Conservation (phyloP, 1,140 invertebrate genomes). For the Drosophila mojavensis region DNA sequence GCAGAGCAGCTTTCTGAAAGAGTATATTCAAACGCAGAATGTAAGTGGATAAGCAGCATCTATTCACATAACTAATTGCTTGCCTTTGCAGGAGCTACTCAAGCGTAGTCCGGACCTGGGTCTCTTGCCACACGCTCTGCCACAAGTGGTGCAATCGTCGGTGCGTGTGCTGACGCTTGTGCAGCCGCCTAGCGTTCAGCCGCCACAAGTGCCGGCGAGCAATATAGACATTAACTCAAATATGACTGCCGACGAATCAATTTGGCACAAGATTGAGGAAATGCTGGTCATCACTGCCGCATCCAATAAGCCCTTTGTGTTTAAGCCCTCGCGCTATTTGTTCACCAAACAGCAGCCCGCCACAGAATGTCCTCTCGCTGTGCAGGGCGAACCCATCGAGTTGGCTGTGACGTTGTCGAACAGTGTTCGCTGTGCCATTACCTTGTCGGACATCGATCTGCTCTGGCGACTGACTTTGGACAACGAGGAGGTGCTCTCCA, state of each 20-base stretch:
- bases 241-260: slow-evolving; percentile 81
- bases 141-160: slow-evolving; percentile 75
- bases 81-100: slow-evolving; percentile 57
- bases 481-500: slow-evolving; percentile 81
- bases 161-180: slow-evolving; percentile 77
- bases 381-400: slow-evolving; percentile 92
- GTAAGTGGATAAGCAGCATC: slow-evolving; percentile 30
- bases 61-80: neutral
- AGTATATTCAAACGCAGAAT: slow-evolving; percentile 92
- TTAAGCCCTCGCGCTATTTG: slow-evolving; percentile 90
- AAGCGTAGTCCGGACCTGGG: slow-evolving; percentile 76
- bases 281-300: slow-evolving; percentile 89
- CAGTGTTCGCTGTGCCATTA: slow-evolving; percentile 69
- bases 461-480: slow-evolving; percentile 90
- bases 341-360: slow-evolving; percentile 89
- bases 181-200: slow-evolving; percentile 84
- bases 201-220: slow-evolving; percentile 89
- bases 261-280: slow-evolving; percentile 92
- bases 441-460: slow-evolving; percentile 86
- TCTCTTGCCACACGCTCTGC: slow-evolving; percentile 70
- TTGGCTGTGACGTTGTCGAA: slow-evolving; percentile 91
- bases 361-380: slow-evolving; percentile 87
- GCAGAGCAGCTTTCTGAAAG: slow-evolving; percentile 93
- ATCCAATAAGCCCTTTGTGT: slow-evolving; percentile 89
- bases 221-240: slow-evolving; percentile 86